Evolutionary conservation across 2,797 vertebrate genomes (phyloP).

Genomic region (Loriculus beryllinus): DNA sequence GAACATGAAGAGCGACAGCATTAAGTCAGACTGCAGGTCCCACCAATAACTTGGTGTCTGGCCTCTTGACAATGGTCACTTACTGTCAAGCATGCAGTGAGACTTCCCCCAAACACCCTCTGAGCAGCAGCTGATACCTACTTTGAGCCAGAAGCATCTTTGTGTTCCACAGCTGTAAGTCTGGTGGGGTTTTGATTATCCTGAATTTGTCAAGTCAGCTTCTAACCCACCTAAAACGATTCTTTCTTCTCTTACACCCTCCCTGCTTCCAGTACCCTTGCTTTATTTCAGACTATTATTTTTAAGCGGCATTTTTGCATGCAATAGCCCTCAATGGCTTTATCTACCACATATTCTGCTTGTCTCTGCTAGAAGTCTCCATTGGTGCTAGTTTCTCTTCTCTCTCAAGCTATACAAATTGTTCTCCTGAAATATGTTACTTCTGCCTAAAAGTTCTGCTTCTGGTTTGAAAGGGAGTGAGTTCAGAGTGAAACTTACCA

Average conservation of each 20-base stretch:
- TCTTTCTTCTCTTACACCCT: not conserved
- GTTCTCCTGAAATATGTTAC: not conserved
- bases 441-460: not conserved
- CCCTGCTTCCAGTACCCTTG: not conserved
- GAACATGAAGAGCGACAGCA: rapidly evolving
- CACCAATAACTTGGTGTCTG: not conserved
- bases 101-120: not conserved
- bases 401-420: not conserved
- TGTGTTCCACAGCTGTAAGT: not conserved
- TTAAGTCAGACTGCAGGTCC: not conserved
- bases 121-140: not conserved
- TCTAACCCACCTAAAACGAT: not conserved
- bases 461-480: not conserved
- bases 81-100: not conserved
- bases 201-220: not conserved
- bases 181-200: not conserved
- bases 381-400: not conserved
- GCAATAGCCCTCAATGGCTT: not conserved
- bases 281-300: not conserved
- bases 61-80: not conserved
- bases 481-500: not conserved
- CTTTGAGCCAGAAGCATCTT: not conserved
- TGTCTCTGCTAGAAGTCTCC: not conserved
- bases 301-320: not conserved
- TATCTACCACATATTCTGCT: not conserved